Evolutionary conservation across 2,797 vertebrate species (phyloP), one percentile per base, ranked within the genome.

Genomic region (Coccyzus lansbergi): DNA sequence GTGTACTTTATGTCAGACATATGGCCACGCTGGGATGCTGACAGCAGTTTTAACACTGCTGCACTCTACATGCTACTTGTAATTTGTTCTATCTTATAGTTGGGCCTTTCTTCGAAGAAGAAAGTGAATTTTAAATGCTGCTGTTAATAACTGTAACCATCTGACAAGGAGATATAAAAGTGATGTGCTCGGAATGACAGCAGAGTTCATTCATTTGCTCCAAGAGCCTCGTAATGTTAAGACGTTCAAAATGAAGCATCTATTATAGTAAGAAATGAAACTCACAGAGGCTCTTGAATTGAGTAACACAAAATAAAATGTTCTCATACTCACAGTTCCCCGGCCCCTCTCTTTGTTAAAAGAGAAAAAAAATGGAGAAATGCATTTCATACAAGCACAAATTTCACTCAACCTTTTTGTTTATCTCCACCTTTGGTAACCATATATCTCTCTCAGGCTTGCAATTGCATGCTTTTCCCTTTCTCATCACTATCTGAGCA

Each of bases 1-100:
- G 83, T 91, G 62, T 93, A 93, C 70, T 94, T 96, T 87, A 62
- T 94, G 93, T 93, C 79, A 93, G 82, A 94, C 91, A 89, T 96
- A 96, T 95, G 94, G 94, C 83, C 89, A 89, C 16, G 0, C 38
- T 58, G 92, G 84, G 94, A 94, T 71, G 88, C 87, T 93, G 94
- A 94, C 87, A 92, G 96, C 67, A 90, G 84, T 89, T 96, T 95
- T 86, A 93, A 71, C 83, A 81, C 85, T 90, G 91, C 78, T 87
- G 62, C 72, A 40, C n/a, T 56, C 68, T 36, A 90, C 83, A 48
- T 88, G 55, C 53, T 80, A 81, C 88, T 92, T 88, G 62, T 70
- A 94, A 86, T 91, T 94, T 89, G 83, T 78, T 71, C 75, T 94
- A 3, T 87, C 88, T 75, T 83, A 36, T 74, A 92, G 75, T 3